A percentile compares a stretch with the other conserved stretches of the same genome.
Evolutionary conservation across 2,797 vertebrate species (phyloP).

Genomic region (Eulemur albifrons): DNA sequence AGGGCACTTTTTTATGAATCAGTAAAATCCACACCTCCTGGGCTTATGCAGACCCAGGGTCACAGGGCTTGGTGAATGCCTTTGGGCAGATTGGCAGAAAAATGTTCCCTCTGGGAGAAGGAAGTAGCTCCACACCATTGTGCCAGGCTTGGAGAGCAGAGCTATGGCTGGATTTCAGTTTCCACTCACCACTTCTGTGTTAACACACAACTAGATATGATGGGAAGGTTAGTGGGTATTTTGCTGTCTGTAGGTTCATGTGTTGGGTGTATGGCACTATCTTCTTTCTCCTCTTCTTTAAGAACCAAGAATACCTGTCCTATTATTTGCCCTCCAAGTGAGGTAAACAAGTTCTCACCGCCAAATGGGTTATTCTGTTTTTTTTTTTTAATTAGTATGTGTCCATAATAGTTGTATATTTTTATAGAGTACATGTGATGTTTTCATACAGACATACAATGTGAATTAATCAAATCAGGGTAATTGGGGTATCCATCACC

Average conservation of each 20-base stretch:
- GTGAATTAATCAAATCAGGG: too few relatives aligned
- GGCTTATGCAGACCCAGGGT: neutral
- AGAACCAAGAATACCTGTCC: neutral
- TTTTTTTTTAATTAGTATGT: too few relatives aligned
- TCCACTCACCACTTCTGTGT: neutral
- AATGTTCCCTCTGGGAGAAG: neutral
- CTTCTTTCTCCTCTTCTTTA: neutral
- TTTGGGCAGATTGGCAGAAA: neutral
- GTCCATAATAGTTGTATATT: too few relatives aligned
- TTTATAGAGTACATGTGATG: too few relatives aligned
- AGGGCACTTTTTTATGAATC: neutral
- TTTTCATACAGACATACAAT: too few relatives aligned
- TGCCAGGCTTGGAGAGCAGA: neutral
- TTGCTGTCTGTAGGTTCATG: neutral
- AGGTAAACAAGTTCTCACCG: neutral
- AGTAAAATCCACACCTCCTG: neutral
- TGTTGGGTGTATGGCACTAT: neutral
- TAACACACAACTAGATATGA: neutral
- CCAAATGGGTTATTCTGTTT: neutral
- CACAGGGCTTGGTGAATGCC: neutral
- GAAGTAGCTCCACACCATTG: neutral
- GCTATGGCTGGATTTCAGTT: neutral
- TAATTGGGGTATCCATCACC: too few relatives aligned
- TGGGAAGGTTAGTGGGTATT: neutral
- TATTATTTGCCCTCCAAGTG: neutral